Evolutionary conservation across 2,888 invertebrate genomes (phyloP), one percentile per base, ranked within the genome.

Genomic region (Mythimna impura): DNA sequence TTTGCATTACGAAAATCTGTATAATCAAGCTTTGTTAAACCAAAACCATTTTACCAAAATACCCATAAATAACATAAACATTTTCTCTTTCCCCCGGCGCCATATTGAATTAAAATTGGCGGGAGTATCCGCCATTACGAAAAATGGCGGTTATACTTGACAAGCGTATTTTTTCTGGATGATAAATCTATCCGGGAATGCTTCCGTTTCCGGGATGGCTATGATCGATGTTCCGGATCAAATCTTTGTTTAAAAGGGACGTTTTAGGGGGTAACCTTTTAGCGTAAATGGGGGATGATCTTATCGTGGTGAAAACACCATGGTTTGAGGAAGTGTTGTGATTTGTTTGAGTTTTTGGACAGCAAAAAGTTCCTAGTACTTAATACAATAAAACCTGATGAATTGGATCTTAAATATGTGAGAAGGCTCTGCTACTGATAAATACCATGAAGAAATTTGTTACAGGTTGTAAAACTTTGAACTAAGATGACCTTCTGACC

Each of bases 131-230:
- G 84, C 82, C 86, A 85, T 88, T 87, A 88, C 82, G 73, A 88
- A 91, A 52, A 89, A 92, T 90, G 91, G 90, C 89, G 90, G 89
- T 86, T 89, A 89, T 90, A 89, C 86, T 87, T 76, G 85, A 86
- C 82, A 87, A 66, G 76, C 85, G 66, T 85, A 88, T 91, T 91
- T 90, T 90, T 88, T 83, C 71, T 66, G 66, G 83, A 91, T 92
- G 92, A 94, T 92, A 90, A 91, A 94, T 93, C 88, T 90, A 87
- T 88, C 87, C 87, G 88, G 82, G 86, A 91, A 92, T 90, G 90
- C 91, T 91, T 94, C 94, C 94, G 91, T 81, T 88, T 94, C 93
- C 94, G 91, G 87, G 77, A 78, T 75, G 81, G 87, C 89, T 89
- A 87, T 86, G 85, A 89, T 89, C 86, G 85, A 83, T 89, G 89